These are phyloP conservation scores for Drosophila putrida DNA, from an alignment of 2,888 invertebrate species.

Conservation along the genomic window DNA sequence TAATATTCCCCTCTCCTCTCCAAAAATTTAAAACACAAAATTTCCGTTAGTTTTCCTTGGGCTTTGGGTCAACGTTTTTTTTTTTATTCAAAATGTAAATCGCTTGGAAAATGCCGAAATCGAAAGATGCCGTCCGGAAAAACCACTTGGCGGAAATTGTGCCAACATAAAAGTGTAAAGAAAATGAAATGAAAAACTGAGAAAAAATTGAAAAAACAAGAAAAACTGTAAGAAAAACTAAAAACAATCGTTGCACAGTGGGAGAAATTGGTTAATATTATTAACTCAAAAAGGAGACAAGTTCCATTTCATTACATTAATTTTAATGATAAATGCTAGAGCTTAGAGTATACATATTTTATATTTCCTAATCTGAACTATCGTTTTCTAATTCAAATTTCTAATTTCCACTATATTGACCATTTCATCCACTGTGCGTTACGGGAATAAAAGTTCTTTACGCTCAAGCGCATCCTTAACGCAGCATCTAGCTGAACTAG, in stretches of 20 bases:
- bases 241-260: slow-evolving; percentile 1
- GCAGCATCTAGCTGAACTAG: slow-evolving; percentile 10
- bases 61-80: not conserved
- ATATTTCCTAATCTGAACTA: too few relatives aligned
- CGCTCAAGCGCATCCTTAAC: slow-evolving; percentile 41
- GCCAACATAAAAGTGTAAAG: slow-evolving; percentile 32
- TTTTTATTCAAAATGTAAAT: slow-evolving; percentile 43
- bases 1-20: not conserved
- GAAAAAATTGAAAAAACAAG: not conserved
- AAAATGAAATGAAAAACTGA: slow-evolving; percentile 9
- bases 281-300: too few relatives aligned
- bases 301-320: too few relatives aligned
- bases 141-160: slow-evolving; percentile 56
- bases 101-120: slow-evolving; percentile 42
- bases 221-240: not conserved
- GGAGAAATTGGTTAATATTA: too few relatives aligned
- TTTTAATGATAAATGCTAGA: too few relatives aligned
- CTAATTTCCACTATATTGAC: too few relatives aligned
- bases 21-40: not conserved
- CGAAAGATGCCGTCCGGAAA: slow-evolving; percentile 46
- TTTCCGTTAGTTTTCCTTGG: not conserved
- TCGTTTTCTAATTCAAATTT: too few relatives aligned
- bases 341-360: too few relatives aligned
- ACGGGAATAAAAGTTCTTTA: slow-evolving; percentile 20
- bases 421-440: too few relatives aligned